These are phyloP conservation scores for Holocentrus rufus DNA, from an alignment of 2,797 vertebrate species.

Conservation along the genomic window DNA sequence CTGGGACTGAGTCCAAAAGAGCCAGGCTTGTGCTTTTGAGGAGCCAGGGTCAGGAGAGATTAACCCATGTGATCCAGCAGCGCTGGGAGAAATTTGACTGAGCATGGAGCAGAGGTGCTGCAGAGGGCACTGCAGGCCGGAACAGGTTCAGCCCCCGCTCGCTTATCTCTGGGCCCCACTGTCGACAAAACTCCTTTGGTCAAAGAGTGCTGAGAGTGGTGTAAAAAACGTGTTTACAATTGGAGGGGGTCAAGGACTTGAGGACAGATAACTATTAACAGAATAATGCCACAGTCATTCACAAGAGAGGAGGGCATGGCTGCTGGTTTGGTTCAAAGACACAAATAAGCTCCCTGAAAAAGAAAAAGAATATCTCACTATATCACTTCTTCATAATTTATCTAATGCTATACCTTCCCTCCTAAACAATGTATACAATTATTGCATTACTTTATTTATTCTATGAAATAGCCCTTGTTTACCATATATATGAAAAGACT, in stretches of 20 bases:
- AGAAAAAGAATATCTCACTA: slow-evolving; percentile 14
- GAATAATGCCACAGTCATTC: slow-evolving; percentile 85
- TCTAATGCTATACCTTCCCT: background rate
- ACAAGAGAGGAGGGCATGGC: slow-evolving; percentile 71
- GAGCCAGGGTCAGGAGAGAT: slow-evolving; percentile 79
- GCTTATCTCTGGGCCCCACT: slow-evolving; percentile 94
- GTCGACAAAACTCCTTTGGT: slow-evolving; percentile 92
- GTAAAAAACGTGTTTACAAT: slow-evolving; percentile 94
- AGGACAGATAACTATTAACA: slow-evolving; percentile 96
- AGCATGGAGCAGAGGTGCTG: slow-evolving; percentile 89
- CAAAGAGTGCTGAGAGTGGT: slow-evolving; percentile 87
- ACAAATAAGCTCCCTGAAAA: slow-evolving; percentile 26
- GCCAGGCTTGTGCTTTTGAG: slow-evolving; percentile 80
- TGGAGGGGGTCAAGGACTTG: slow-evolving; percentile 94
- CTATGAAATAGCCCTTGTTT: background rate
- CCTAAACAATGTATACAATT: background rate
- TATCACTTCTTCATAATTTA: slow-evolving; percentile 1
- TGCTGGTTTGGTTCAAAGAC: slow-evolving; percentile 47
- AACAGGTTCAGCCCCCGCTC: slow-evolving; percentile 91
- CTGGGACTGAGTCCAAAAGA: slow-evolving; percentile 77
- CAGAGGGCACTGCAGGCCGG: slow-evolving; percentile 95
- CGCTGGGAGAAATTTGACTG: slow-evolving; percentile 86
- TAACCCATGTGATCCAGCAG: slow-evolving; percentile 80
- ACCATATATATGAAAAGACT: too few species aligned
- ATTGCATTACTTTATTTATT: background rate